Conservation (phyloP, 2,797 vertebrate genomes). For the Pseudochromis fuscus region DNA sequence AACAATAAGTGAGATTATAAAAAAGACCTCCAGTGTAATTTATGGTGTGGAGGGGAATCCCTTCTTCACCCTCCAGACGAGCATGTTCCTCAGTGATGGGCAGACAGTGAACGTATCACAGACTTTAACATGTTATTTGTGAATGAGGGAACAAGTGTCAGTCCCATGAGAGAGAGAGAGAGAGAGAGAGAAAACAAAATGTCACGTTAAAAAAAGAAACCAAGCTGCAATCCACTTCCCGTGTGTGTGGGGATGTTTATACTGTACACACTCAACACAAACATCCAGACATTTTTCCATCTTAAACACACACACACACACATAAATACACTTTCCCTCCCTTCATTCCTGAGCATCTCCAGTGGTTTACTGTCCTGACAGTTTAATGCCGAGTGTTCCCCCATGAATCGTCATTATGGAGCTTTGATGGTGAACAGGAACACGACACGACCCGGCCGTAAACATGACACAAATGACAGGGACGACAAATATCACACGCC, state of each 20-base stretch:
- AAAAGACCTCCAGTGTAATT: too few species aligned
- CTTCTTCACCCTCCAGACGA: neutral
- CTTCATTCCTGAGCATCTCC: constrained; percentile 14
- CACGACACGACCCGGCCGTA: neutral
- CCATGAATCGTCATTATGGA: constrained; percentile 13
- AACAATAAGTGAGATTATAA: neutral
- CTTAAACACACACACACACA: constrained; percentile 12
- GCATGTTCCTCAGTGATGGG: constrained; percentile 10
- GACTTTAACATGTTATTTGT: constrained; percentile 22
- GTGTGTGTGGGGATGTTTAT: constrained; percentile 12
- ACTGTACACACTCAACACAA: constrained; percentile 14
- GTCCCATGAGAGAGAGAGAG: constrained; percentile 13
- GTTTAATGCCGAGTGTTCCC: constrained; percentile 8
- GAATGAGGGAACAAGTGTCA: constrained; percentile 2
- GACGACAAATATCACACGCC: constrained; percentile 3
- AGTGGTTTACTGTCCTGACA: too few species aligned
- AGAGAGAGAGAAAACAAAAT: constrained; percentile 3
- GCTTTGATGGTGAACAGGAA: constrained; percentile 29
- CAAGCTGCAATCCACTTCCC: constrained; percentile 64
- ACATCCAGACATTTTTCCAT: constrained; percentile 18
- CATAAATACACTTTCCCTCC: neutral
- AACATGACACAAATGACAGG: constrained; percentile 11
- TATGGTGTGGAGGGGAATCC: constrained; percentile 10
- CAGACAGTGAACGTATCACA: constrained; percentile 42
- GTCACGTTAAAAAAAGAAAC: constrained; percentile 16